Conservation (phyloP, 2,797 vertebrate genomes). For the Rhinella marina region DNA sequence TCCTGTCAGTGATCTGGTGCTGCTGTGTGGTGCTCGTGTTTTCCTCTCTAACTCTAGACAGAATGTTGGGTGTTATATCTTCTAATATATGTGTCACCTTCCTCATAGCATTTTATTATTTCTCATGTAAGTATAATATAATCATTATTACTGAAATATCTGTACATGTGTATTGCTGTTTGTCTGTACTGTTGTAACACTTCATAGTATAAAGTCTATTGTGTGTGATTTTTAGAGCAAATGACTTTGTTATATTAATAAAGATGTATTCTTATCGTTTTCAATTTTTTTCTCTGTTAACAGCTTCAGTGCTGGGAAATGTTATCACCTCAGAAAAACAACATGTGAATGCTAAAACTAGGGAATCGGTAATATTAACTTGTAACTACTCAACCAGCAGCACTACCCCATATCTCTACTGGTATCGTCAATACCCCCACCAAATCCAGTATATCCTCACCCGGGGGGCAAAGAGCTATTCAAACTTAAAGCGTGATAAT, state of each 20-base stretch:
- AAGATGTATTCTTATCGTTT: background rate
- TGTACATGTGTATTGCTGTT: background rate
- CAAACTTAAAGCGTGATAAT: background rate
- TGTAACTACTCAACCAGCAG: conserved; percentile 14
- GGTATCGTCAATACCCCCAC: conserved; percentile 47
- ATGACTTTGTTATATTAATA: no score
- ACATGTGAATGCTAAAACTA: background rate
- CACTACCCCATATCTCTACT: conserved; percentile 4
- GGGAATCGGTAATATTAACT: conserved; percentile 16
- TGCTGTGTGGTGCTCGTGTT: background rate
- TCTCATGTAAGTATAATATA: conserved; percentile 19
- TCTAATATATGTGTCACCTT: background rate
- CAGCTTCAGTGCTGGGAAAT: conserved; percentile 24
- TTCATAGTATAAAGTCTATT: background rate
- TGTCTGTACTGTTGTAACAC: background rate
- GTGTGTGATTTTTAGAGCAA: no score
- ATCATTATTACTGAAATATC: background rate
- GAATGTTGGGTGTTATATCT: background rate
- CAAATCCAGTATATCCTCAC: conserved; percentile 27
- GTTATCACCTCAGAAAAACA: conserved; percentile 6
- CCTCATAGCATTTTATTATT: background rate
- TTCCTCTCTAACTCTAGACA: background rate
- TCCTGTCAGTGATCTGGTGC: background rate
- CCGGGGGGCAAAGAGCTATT: conserved; percentile 2
- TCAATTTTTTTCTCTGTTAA: background rate